These are phyloP conservation scores for Microctenopoma stevenorrisi DNA, from an alignment of 2,797 vertebrate species.

Conservation along the genomic window DNA sequence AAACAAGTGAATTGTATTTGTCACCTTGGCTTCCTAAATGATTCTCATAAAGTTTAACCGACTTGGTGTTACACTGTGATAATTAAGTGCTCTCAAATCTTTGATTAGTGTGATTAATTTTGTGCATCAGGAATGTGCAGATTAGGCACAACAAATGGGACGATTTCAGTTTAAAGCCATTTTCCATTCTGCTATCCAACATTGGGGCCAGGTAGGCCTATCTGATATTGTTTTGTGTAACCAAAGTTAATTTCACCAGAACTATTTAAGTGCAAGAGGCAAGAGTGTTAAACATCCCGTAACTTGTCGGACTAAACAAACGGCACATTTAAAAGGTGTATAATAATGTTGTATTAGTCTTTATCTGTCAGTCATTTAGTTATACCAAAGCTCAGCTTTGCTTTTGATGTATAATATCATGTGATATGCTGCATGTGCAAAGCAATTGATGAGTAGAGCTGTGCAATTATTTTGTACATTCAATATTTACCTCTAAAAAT, in stretches of 20 bases:
- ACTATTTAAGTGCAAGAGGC: background rate
- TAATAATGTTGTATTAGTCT: background rate
- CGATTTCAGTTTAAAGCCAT: constrained; percentile 31
- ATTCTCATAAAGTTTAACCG: too few relatives aligned
- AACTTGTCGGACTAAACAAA: constrained; percentile 17
- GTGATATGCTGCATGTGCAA: constrained; percentile 34
- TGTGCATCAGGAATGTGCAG: constrained; percentile 34
- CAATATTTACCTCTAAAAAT: constrained; percentile 70
- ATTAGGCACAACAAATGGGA: constrained; percentile 37
- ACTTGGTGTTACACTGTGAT: too few relatives aligned
- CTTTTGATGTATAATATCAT: too few relatives aligned
- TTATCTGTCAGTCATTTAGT: constrained; percentile 24
- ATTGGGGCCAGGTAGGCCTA: constrained; percentile 12
- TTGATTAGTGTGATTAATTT: constrained; percentile 22
- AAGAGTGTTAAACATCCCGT: background rate
- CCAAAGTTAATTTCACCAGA: constrained; percentile 32
- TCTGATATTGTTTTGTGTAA: constrained; percentile 11
- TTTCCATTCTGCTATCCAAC: constrained; percentile 18
- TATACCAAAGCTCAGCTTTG: background rate
- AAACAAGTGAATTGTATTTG: too few relatives aligned
- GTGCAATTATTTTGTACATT: constrained; percentile 60
- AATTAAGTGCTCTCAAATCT: too few relatives aligned
- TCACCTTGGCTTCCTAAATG: too few relatives aligned
- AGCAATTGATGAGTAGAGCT: constrained; percentile 51
- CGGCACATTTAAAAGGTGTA: background rate